These are phyloP conservation scores for Ptilorrhoa leucosticta DNA, from an alignment of 2,113 vertebrate genomes.

Conservation along the genomic window DNA sequence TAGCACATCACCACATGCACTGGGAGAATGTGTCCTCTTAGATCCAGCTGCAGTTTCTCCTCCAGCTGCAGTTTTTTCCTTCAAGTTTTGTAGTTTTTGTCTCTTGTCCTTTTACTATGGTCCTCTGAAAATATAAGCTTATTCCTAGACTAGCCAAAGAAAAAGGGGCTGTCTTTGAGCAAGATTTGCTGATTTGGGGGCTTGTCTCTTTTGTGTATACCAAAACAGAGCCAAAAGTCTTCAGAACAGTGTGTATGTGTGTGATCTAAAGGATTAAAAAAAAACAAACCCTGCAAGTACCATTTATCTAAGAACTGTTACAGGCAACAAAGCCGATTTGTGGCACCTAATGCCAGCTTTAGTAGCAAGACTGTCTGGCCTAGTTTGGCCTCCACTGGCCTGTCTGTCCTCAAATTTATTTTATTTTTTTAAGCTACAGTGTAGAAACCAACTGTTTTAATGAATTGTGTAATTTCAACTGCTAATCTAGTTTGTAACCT, in stretches of 20 bases:
- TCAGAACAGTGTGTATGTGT: background rate
- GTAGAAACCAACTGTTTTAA: background rate
- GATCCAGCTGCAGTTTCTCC: background rate
- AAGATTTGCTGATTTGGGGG: background rate
- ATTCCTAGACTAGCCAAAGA: background rate
- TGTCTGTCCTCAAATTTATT: background rate
- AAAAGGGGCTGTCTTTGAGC: background rate
- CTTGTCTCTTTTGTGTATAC: background rate
- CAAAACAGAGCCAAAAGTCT: background rate
- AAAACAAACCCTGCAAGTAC: background rate
- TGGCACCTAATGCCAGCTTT: background rate
- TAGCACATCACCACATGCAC: rapidly evolving
- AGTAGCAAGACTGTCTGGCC: background rate
- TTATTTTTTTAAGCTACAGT: background rate
- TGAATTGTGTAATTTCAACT: background rate
- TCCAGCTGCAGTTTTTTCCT: background rate
- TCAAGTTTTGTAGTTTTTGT: background rate
- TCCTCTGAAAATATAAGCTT: background rate
- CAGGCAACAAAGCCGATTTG: background rate
- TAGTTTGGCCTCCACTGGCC: background rate
- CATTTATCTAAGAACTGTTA: background rate
- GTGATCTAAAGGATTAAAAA: background rate
- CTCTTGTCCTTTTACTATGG: background rate
- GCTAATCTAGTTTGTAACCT: background rate
- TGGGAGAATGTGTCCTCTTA: background rate